Percentiles rank a stretch among this genome's conserved stretches.
Evolutionary conservation across 2,888 invertebrate genomes (phyloP).

Genomic region (Nycteola revayana): DNA sequence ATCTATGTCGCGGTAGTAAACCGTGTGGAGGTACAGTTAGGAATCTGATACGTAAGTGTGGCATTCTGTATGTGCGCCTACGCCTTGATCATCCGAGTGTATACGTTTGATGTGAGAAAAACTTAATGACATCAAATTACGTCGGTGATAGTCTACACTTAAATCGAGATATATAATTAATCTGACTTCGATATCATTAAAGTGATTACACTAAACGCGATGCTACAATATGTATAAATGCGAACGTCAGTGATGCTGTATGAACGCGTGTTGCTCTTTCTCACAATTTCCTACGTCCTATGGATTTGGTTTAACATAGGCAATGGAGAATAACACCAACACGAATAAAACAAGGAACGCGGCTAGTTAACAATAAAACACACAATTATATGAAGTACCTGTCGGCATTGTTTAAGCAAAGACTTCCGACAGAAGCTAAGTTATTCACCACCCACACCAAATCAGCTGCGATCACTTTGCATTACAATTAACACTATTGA

Average conservation of each 20-base stretch:
- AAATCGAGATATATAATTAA: too few species aligned
- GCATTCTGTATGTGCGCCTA: conserved; percentile 42
- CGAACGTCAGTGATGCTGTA: too few species aligned
- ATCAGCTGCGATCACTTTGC: conserved; percentile 59
- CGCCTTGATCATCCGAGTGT: conserved; percentile 25
- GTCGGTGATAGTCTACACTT: conserved; percentile 25
- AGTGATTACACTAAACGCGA: conserved; percentile 23
- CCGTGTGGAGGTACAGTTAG: conserved; percentile 62
- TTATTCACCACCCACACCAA: conserved; percentile 57
- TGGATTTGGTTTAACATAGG: too few species aligned
- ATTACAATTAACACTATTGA: conserved; percentile 50
- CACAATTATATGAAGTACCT: conserved; percentile 38
- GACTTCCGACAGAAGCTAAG: conserved; percentile 59
- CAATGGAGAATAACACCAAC: too few species aligned
- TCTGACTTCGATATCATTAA: not conserved
- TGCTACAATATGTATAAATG: too few species aligned
- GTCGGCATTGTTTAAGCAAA: conserved; percentile 40
- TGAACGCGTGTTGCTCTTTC: too few species aligned
- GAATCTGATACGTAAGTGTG: conserved; percentile 54
- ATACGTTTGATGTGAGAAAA: conserved; percentile 34
- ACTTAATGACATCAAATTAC: conserved; percentile 36
- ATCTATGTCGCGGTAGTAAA: conserved; percentile 54
- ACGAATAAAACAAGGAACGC: too few species aligned
- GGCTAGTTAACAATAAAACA: conserved; percentile 35
- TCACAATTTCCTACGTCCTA: too few species aligned